phyloP scores from a whole-genome alignment of 2,888 invertebrate species.

The Crioceris asparagi region DNA sequence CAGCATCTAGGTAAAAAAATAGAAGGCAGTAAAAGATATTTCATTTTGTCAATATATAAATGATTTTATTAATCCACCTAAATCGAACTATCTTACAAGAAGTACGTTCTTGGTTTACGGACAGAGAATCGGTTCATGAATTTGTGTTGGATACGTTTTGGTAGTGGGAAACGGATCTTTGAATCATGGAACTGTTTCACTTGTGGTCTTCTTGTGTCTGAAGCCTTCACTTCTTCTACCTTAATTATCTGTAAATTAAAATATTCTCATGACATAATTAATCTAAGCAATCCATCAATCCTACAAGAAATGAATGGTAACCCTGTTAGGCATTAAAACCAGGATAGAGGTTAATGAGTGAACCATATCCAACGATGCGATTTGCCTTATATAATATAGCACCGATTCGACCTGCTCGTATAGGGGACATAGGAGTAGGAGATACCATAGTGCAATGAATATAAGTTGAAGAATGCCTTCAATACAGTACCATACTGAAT shows the following conservation, averaged over 20 bases:
- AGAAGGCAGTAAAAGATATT: no score
- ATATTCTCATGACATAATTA: no score
- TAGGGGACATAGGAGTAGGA: constrained; percentile 14
- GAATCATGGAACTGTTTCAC: constrained; percentile 99
- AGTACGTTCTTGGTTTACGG: constrained; percentile 71
- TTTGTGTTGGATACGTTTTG: constrained; percentile 79
- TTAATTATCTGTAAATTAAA: constrained; percentile 62
- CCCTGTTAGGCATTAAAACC: constrained; percentile 15
- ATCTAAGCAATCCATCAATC: background rate
- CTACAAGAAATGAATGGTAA: background rate
- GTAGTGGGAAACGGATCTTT: constrained; percentile 92
- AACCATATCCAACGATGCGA: constrained; percentile 17
- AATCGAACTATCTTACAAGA: constrained; percentile 45
- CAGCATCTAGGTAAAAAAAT: no score
- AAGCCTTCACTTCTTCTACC: constrained; percentile 83
- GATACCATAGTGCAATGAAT: constrained; percentile 19
- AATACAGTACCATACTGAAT: constrained; percentile 1
- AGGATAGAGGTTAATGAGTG: constrained; percentile 11
- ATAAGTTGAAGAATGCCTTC: background rate
- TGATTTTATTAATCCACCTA: no score
- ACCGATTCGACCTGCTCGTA: constrained; percentile 19
- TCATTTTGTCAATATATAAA: no score
- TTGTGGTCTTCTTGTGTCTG: constrained; percentile 83
- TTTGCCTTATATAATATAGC: constrained; percentile 15
- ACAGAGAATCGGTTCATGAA: constrained; percentile 75